A percentile compares a stretch with the other conserved stretches of the same genome.
phyloP scores from a whole-genome alignment of 1,140 invertebrate genomes.

The Drosophila teissieri region DNA sequence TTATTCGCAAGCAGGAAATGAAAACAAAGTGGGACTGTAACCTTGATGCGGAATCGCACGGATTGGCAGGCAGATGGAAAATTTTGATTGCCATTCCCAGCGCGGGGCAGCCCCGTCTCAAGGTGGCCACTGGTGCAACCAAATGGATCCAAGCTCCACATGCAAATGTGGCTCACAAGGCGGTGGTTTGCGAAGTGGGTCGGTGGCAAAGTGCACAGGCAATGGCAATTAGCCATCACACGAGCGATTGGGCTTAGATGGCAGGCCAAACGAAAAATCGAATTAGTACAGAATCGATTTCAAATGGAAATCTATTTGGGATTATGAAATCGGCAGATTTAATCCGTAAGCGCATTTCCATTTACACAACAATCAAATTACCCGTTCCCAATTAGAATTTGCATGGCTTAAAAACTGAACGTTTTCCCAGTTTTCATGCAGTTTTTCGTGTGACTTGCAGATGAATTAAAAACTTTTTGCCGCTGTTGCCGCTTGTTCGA shows the following conservation, averaged over 20 bases:
- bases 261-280: constrained; percentile 12
- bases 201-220: constrained; percentile 45
- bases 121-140: neutral
- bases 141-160: constrained; percentile 5
- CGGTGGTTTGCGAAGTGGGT: constrained; percentile 3
- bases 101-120: neutral
- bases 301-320: constrained; percentile 8
- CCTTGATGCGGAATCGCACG: constrained; percentile 18
- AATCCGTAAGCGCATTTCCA: constrained; percentile 4
- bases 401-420: constrained; percentile 1
- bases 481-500: constrained; percentile 17
- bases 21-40: constrained; percentile 25
- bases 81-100: constrained; percentile 47
- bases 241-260: neutral
- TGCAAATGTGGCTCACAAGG: constrained; percentile 29
- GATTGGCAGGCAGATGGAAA: constrained; percentile 36
- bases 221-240: constrained; percentile 48
- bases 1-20: constrained; percentile 43
- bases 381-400: constrained; percentile 17
- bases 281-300: constrained; percentile 21
- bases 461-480: constrained; percentile 25
- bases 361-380: constrained; percentile 34
- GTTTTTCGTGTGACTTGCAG: constrained; percentile 19
- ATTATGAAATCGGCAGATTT: neutral
- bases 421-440: constrained; percentile 5